Evolutionary conservation across 2,113 vertebrate species (phyloP), one percentile per base, ranked within the genome.

Genomic region (Porphyrio hochstetteri): DNA sequence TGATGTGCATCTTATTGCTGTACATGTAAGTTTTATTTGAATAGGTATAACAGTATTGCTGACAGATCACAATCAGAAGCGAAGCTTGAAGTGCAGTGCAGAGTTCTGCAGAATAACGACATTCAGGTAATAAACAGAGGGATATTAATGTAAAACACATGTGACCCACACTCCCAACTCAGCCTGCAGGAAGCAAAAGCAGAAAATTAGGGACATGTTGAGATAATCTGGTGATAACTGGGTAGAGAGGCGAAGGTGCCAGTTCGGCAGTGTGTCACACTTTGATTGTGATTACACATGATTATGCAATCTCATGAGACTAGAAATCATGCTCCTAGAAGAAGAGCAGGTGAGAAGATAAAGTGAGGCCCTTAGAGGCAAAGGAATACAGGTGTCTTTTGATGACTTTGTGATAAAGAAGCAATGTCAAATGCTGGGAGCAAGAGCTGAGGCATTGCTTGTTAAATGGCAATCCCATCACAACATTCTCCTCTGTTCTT

Each of bases 301-400:
- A 11, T 92, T 92, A 84, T 64, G 86, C 61, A 95, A 96, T 75
- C 18, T 86, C 29, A 10, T 5, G 33, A 77, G 72, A 67, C 50
- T 55, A 13, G 59, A 81, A 91, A 38, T 57, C 72, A 38, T 69
- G 13, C 16, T 69, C 1, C 2, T 25, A 59, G 83, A 76, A 65
- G 83, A 89, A 57, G 36, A 81, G 36, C 83, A 94, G 92, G 83
- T 92, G 86, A 89, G 92, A 31, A 91, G 90, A 88, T 83, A 44
- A 95, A 97, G 94, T 57, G 50, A 86, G 77, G 72, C 65, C 86
- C 93, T 96, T 36, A 33, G 78, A 93, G 96, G 92, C 95, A 96
- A 35, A 94, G 80, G 48, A 48, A 53, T 65, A 69, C 8, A 79
- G 59, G 36, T 29, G 71, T 23, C 60, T 93, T 80, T 52, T 0